Evolutionary conservation across 2,888 invertebrate genomes (phyloP).

Genomic region (Andricus curvator): DNA sequence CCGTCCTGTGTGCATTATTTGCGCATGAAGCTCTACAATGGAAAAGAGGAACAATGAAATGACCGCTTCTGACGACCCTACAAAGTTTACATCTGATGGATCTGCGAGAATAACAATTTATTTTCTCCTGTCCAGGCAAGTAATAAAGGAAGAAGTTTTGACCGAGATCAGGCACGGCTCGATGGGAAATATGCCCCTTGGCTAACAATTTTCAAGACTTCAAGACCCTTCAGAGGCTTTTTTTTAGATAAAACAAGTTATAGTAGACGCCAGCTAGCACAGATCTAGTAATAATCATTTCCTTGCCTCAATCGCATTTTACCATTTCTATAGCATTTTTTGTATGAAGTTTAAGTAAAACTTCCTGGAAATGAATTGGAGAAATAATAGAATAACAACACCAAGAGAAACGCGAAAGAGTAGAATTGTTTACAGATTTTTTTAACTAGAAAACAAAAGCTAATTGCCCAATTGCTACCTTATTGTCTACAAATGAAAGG

Average conservation of each 20-base stretch:
- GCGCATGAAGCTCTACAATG: neutral
- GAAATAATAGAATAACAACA: neutral
- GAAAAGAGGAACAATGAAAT: neutral
- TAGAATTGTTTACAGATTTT: neutral
- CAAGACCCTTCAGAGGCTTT: neutral
- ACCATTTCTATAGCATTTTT: neutral
- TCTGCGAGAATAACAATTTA: neutral
- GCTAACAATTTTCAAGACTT: neutral
- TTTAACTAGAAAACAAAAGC: constrained; percentile 19
- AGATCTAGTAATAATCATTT: neutral
- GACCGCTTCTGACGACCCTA: constrained; percentile 3
- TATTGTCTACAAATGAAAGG: neutral
- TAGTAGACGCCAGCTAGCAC: neutral
- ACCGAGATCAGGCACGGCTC: neutral
- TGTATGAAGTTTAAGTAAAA: neutral
- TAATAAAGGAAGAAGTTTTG: neutral
- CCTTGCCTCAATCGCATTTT: neutral
- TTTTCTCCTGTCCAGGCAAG: neutral
- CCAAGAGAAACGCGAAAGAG: neutral
- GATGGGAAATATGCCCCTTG: neutral
- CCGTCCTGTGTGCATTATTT: neutral
- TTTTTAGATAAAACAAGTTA: neutral
- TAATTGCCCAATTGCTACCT: neutral
- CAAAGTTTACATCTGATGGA: neutral
- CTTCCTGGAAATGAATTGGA: neutral